Percentiles rank a stretch among this genome's conserved stretches.
Evolutionary conservation across 2,797 vertebrate genomes (phyloP).

Genomic region (Takifugu rubripes): DNA sequence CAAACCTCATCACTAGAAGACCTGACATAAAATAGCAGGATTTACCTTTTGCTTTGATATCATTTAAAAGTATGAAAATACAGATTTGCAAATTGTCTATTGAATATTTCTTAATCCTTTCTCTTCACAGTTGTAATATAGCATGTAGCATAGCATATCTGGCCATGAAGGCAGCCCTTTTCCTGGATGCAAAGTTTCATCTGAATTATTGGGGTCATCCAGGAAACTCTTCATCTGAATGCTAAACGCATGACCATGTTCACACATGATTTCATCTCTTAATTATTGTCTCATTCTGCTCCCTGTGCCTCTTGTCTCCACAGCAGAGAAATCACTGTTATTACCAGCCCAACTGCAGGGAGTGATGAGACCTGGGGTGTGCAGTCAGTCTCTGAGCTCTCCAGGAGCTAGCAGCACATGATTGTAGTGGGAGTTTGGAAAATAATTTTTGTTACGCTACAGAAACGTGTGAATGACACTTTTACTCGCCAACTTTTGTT

Average conservation of each 20-base stretch:
- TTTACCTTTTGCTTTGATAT: too few species aligned
- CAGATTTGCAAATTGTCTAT: background rate
- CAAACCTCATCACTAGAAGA: too few species aligned
- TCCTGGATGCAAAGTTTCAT: conserved; percentile 24
- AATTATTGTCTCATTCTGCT: conserved; percentile 55
- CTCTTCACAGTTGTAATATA: background rate
- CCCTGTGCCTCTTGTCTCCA: conserved; percentile 30
- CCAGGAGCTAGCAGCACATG: conserved; percentile 19
- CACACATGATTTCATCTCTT: conserved; percentile 58
- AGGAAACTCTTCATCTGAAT: conserved; percentile 53
- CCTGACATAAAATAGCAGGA: too few species aligned
- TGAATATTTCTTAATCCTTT: background rate
- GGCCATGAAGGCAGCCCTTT: conserved; percentile 11
- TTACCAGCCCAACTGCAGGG: conserved; percentile 28
- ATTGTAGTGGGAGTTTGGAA: conserved; percentile 28
- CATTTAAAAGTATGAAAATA: too few species aligned
- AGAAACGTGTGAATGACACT: conserved; percentile 1
- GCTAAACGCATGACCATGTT: conserved; percentile 37
- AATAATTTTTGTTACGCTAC: conserved; percentile 4
- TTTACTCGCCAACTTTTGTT: background rate
- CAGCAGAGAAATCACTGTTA: conserved; percentile 45
- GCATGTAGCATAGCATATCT: conserved; percentile 1
- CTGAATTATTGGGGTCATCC: conserved; percentile 22
- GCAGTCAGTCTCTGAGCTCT: conserved; percentile 12
- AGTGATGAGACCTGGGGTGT: conserved; percentile 7